Conservation (phyloP, 2,888 invertebrate species). For the Dusona sp. region DNA sequence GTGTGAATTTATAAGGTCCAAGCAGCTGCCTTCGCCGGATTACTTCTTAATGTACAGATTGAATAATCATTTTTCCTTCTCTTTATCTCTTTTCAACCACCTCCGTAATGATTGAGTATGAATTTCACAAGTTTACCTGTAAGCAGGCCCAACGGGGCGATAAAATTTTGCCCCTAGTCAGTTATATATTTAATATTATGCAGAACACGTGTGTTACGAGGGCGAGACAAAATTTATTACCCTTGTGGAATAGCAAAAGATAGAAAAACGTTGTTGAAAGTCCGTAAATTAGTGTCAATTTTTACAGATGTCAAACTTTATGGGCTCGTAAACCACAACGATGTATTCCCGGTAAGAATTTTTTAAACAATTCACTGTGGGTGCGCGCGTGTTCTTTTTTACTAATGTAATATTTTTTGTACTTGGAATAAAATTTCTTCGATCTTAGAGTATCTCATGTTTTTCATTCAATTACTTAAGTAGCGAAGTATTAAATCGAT, state of each 20-base stretch:
- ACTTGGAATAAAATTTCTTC: neutral
- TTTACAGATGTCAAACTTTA: neutral
- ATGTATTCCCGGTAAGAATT: neutral
- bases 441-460: neutral
- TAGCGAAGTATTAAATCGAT: neutral
- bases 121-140: neutral
- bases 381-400: neutral
- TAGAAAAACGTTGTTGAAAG: neutral
- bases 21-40: constrained; percentile 49
- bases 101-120: neutral
- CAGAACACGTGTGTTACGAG: neutral
- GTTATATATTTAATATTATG: neutral
- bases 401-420: neutral
- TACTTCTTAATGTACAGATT: constrained; percentile 26
- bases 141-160: neutral
- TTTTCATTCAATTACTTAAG: neutral
- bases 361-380: neutral
- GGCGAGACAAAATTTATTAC: neutral
- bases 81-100: neutral
- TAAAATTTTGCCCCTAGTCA: neutral
- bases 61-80: neutral
- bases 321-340: neutral
- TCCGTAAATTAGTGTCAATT: neutral
- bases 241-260: neutral
- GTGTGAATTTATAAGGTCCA: constrained; percentile 59